Base-by-base conservation (phyloP, 2,113 vertebrate genomes). In the Nothoprocta pentlandii region DNA sequence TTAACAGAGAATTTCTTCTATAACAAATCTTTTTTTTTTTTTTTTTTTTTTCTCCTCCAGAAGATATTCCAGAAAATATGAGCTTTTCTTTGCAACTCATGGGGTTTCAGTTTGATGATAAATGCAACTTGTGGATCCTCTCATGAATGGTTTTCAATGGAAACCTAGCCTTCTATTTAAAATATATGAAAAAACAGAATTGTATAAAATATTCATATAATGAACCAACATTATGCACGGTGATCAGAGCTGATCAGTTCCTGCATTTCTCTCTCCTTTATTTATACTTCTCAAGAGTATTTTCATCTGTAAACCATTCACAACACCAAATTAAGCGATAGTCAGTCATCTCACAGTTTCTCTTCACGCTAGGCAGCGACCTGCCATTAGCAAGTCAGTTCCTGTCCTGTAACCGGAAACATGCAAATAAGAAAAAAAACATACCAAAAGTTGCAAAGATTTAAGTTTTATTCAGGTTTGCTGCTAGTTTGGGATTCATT, bases 401-500 rank as follows among this genome's bases (percentile, higher is more conserved):
- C 14, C 73, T 84, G 74, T 88, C 67, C 92, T 63, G 19, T n/a
- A 69, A 93, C 32, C 30, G 42, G 61, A 80, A 41, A 71, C 39
- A 71, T 30, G 26, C 67, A 93, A 80, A 91, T 14, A 22, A 15
- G 42, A 49, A 66, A 66, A 79, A 76, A 25, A 90, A 59, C 36
- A 39, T 34, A 94, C 22, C 58, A 92, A 70, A 14, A 69, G 42
- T 46, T 93, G 36, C 39, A 85, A 88, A 44, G 84, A 94, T 94
- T 87, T 89, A 26, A 51, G 71, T 83, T 95, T 89, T 93, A 94
- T 94, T 87, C 80, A 78, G 67, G 49, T 90, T 53, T 92, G 82
- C 63, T 85, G 71, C 67, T 90, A 78, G 79, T 89, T 86, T 85
- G 93, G 84, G 95, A 94, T 93, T 95, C 89, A 92, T 74, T 94